A percentile compares a stretch with the other conserved stretches of the same genome.
Evolutionary conservation across 35 echinoderm and acorn worm genomes (phyloP).

Genomic region (Hemicentrotus pulcherrimus): DNA sequence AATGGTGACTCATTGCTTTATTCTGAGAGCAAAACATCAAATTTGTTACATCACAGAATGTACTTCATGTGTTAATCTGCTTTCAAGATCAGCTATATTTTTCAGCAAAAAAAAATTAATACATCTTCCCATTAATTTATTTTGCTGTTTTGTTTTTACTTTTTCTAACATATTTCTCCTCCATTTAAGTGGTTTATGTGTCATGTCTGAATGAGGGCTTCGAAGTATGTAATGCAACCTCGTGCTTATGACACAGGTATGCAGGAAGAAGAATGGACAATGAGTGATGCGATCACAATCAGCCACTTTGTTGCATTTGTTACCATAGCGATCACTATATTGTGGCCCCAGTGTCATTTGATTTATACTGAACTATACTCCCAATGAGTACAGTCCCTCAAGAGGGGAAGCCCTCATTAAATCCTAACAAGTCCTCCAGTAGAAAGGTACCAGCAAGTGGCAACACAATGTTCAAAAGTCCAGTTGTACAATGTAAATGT

Average conservation of each 20-base stretch:
- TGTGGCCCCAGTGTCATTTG: background rate
- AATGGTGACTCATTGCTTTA: constrained; percentile 22
- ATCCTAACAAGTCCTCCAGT: background rate
- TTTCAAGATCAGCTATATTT: too few species aligned
- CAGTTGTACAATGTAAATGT: background rate
- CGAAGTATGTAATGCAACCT: background rate
- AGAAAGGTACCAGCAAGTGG: background rate
- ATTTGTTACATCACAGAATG: background rate
- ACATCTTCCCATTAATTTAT: background rate
- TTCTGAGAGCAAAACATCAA: background rate
- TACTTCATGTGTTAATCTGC: background rate
- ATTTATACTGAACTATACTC: background rate
- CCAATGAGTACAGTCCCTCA: background rate
- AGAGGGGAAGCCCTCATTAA: background rate
- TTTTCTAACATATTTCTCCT: background rate
- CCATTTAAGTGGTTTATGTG: background rate
- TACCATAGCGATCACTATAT: background rate
- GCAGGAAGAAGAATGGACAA: background rate
- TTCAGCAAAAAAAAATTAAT: too few species aligned
- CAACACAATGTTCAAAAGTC: background rate
- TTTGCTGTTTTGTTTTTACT: background rate
- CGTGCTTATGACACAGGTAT: background rate
- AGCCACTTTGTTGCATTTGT: constrained; percentile 16
- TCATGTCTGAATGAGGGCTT: background rate
- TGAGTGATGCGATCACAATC: background rate